Evolutionary conservation across 2,888 invertebrate species (phyloP).

Genomic region (Ypsolopha sequella): DNA sequence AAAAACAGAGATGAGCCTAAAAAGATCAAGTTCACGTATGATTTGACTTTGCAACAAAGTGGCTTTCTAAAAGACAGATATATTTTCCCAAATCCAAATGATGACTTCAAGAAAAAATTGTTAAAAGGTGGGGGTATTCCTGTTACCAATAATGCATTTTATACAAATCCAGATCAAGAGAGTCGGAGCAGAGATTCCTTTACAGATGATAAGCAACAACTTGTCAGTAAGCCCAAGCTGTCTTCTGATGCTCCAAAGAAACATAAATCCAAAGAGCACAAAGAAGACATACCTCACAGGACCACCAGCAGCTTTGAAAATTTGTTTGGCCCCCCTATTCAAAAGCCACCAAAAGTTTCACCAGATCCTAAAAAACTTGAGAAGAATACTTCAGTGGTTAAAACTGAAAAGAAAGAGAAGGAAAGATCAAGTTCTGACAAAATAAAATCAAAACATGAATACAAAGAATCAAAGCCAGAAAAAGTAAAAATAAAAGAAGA

Average conservation of each 20-base stretch:
- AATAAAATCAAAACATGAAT: conserved; percentile 56
- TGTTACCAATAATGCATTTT: conserved; percentile 52
- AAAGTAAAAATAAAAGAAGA: conserved; percentile 61
- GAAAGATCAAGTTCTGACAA: conserved; percentile 57
- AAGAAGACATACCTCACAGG: conserved; percentile 68
- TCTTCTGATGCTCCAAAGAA: conserved; percentile 71
- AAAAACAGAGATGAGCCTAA: conserved; percentile 93
- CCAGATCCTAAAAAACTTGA: conserved; percentile 74
- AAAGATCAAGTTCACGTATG: conserved; percentile 86
- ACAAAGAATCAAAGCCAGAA: conserved; percentile 53
- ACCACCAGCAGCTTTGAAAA: conserved; percentile 78
- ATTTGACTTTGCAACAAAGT: conserved; percentile 83
- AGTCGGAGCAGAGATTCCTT: conserved; percentile 70
- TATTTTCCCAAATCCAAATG: conserved; percentile 86
- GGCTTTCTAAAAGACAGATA: conserved; percentile 86
- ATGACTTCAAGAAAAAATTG: conserved; percentile 90
- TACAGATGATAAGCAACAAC: conserved; percentile 69
- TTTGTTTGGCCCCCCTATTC: conserved; percentile 87
- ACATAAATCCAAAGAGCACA: conserved; percentile 70
- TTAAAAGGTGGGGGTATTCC: conserved; percentile 86
- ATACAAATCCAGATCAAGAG: conserved; percentile 64
- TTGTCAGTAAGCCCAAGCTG: conserved; percentile 80
- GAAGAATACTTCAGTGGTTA: conserved; percentile 31
- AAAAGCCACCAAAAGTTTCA: conserved; percentile 78
- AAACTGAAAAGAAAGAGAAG: conserved; percentile 71